phyloP scores from a whole-genome alignment of 2,888 invertebrate genomes.

The Trichogramma dendrolimi region DNA sequence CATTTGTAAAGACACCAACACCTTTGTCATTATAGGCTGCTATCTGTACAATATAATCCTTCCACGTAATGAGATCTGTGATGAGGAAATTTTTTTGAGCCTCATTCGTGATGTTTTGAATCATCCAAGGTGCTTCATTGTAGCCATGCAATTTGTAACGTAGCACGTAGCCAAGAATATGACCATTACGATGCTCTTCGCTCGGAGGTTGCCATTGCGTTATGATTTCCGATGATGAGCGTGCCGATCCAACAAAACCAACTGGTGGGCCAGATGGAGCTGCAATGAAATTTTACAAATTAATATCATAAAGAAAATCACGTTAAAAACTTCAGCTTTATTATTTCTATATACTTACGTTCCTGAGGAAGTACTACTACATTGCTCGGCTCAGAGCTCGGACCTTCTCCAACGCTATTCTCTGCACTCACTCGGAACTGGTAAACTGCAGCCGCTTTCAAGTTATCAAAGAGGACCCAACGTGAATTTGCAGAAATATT shows the following conservation, averaged over 20 bases:
- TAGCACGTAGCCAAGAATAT: conserved; percentile 88
- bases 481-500: conserved; percentile 78
- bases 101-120: conserved; percentile 88
- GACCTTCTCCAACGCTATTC: conserved; percentile 93
- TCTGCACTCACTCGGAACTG: conserved; percentile 96
- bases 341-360: conserved; percentile 60
- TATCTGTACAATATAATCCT: conserved; percentile 93
- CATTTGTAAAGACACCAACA: conserved; percentile 85
- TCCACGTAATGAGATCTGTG: conserved; percentile 93
- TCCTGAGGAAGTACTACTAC: conserved; percentile 91
- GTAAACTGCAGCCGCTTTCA: conserved; percentile 92
- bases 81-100: conserved; percentile 87
- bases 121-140: conserved; percentile 81
- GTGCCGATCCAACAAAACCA: conserved; percentile 90
- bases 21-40: conserved; percentile 97
- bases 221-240: conserved; percentile 91
- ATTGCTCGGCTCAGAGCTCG: conserved; percentile 84
- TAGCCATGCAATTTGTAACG: conserved; percentile 89
- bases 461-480: conserved; percentile 74
- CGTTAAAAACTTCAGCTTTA: neutral
- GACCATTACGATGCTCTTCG: conserved; percentile 92
- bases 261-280: conserved; percentile 95
- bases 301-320: neutral
- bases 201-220: conserved; percentile 96
- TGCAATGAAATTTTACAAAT: conserved; percentile 46